Conservation (phyloP, 2,888 invertebrate genomes). For the Ectropis crepuscularia region DNA sequence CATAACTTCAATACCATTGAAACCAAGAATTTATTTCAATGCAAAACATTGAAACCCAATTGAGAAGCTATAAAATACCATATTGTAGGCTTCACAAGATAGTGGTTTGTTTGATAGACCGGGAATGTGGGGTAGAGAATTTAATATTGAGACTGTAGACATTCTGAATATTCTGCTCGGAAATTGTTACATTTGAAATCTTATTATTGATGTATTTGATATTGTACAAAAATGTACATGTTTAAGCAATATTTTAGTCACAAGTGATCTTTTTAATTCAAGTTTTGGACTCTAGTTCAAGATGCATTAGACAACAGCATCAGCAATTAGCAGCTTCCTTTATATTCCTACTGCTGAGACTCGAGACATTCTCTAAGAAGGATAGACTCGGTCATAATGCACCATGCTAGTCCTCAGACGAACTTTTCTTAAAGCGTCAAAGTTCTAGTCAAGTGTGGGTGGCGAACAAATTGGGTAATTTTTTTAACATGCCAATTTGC, state of each 20-base stretch:
- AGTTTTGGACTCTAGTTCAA: too few species aligned
- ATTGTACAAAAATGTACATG: background rate
- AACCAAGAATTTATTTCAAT: conserved; percentile 24
- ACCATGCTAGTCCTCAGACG: too few species aligned
- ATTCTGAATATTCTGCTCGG: conserved; percentile 66
- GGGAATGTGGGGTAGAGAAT: conserved; percentile 64
- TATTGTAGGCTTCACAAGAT: conserved; percentile 42
- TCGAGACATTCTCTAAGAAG: too few species aligned
- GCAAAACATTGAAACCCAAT: conserved; percentile 24
- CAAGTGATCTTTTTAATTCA: too few species aligned
- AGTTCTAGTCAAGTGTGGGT: too few species aligned
- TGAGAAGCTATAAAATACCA: conserved; percentile 38
- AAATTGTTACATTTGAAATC: conserved; percentile 51
- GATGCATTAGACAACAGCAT: too few species aligned
- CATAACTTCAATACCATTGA: background rate
- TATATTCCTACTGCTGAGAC: too few species aligned
- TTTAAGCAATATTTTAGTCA: background rate
- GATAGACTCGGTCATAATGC: too few species aligned
- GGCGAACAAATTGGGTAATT: too few species aligned
- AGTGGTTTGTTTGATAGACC: conserved; percentile 49
- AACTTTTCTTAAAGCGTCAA: too few species aligned
- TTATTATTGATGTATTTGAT: background rate
- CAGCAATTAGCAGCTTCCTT: too few species aligned
- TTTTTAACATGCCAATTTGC: too few species aligned
- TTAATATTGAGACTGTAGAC: conserved; percentile 71